Evolutionary conservation across 1,140 invertebrate genomes (phyloP), one percentile per base, ranked within the genome.

Genomic region (Argopecten irradians): DNA sequence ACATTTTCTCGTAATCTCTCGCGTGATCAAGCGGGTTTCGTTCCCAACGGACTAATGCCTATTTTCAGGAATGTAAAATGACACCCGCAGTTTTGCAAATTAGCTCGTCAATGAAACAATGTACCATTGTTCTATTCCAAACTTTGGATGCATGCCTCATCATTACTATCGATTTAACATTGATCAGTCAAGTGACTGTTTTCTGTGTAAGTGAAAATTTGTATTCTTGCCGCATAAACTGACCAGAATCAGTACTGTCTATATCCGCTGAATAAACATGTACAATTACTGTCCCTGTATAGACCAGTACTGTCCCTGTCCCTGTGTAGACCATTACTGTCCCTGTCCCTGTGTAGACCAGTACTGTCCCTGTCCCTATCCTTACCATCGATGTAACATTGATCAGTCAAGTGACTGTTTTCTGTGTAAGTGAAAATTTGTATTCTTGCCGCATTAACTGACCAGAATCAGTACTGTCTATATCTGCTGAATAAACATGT

Each of bases 41-140:
- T 71, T 71, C 55, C 55, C 55, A 71, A 71, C 28, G 55, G 55
- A 11, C 22, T 11, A 22, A 28, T 0, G 55, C 28, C 55, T 71
- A 71, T n/a, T 71, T 71, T 71, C n/a, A 1, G 28, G 22, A 71
- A 71, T 11, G 55, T 71, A 71, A 71, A 71, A 71, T 71, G 55
- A 71, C 55, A 71, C 55, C 55, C 55, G 55, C 55, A 71, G 55
- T 8, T 71, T 71, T 71, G 55, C 55, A 71, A 71, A 71, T 71
- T 71, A 71, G 22, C 55, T 28, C 55, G 22, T 71, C 55, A 28
- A 3, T 16, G 55, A 71, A 71, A 71, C 55, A 71, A 71, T 71
- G 55, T 16, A 71, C 55, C 55, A 71, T 28, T 71, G 55, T 71
- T 71, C n/a, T 71, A 22, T 2, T 71, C 55, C 5, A 8, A 28